phyloP scores from a whole-genome alignment of 2,113 vertebrate genomes.

The Morphnarchus princeps region DNA sequence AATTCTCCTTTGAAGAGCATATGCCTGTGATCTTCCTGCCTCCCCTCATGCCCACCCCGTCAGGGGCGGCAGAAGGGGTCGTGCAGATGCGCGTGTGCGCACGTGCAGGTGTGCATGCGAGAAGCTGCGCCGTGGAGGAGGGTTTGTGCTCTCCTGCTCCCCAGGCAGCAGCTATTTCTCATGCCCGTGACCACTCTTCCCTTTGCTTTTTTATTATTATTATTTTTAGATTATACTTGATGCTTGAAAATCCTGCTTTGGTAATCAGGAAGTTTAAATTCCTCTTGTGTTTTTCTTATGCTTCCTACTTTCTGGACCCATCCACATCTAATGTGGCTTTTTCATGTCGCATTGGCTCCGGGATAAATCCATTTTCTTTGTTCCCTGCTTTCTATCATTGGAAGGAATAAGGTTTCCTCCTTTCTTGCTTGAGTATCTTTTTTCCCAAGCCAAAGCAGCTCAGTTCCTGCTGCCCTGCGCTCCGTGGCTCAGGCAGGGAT shows the following conservation, averaged over 20 bases:
- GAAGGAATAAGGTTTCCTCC: neutral
- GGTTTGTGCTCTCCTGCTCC: neutral
- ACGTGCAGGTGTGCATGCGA: neutral
- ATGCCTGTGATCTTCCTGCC: slow-evolving; percentile 44
- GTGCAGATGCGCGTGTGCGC: neutral
- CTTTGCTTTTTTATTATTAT: neutral
- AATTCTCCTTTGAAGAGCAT: slow-evolving; percentile 19
- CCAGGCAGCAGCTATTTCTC: neutral
- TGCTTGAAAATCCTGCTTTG: neutral
- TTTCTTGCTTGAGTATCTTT: neutral
- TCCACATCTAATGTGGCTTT: neutral
- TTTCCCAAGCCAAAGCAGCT: neutral
- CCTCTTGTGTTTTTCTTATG: neutral
- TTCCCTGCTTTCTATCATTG: neutral
- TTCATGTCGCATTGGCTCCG: neutral
- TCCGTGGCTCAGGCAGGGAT: neutral
- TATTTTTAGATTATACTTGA: neutral
- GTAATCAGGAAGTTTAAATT: slow-evolving; percentile 34
- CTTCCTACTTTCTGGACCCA: neutral
- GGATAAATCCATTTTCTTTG: neutral
- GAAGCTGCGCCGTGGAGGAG: neutral
- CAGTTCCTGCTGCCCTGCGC: neutral
- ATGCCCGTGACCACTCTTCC: neutral
- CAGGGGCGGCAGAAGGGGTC: neutral
- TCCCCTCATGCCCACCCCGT: neutral